Base-by-base conservation (phyloP, 35 echinoderm and acorn worm genomes). In the Patiria miniata region DNA sequence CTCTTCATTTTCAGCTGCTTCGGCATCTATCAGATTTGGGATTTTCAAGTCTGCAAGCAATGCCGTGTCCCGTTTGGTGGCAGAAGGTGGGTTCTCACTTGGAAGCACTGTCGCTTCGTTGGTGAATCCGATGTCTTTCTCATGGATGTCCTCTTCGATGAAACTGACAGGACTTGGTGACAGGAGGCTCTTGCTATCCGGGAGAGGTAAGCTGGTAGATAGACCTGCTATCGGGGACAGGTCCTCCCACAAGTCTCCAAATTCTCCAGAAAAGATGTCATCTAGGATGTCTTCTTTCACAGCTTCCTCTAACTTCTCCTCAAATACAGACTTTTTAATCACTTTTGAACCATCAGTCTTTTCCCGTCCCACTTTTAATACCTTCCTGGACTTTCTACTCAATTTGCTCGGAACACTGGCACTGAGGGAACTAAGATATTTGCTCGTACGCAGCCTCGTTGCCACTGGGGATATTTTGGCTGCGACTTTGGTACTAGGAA, bases 391-490 rank as follows among this genome's bases (percentile, higher is more conserved):
- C 38, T 23, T 84, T 53, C 22, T 61, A 7, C 54, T 60, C 8
- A 18, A 19, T 39, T 80, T 80, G 53, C 55, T 58, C 0, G 51
- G 36, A 5, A 83, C 65, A 73, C 65, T 73, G 9, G 54, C 30
- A 58, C 33, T 61, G 30, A 33, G 29, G 39, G 78, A 81, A 38
- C 78, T 42, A 22, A 81, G 53, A 19, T 58, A 5, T 26, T 84
- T 84, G 78, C 78, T 78, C 26, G 86, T 52, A 16, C 86, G 86
- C 29, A 88, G 39, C 37, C 86, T 79, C 12, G 86, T 58, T 60
- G 86, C 86, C 21, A 88, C 39, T 21, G 86, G 86, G 0, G 82
- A 80, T 80, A 39, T 51, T 23, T 69, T 32, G 21, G 65, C 17
- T 37, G 58, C 33, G 34, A 10, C 10, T 28, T 47, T 47, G 42